These are phyloP conservation scores for Hydrotaea diabolus DNA, from an alignment of 2,888 invertebrate genomes.

Conservation along the genomic window DNA sequence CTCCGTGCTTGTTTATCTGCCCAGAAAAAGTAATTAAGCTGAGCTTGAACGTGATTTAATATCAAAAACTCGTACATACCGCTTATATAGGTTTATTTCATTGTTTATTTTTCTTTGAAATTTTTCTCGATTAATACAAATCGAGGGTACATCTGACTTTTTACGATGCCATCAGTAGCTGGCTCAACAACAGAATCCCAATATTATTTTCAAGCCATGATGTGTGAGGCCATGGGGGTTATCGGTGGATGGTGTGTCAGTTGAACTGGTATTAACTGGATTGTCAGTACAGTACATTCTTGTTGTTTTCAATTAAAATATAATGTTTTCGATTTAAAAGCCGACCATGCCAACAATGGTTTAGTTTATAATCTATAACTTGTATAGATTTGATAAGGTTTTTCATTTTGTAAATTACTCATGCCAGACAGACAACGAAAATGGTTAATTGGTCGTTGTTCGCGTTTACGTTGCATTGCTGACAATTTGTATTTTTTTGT, in stretches of 20 bases:
- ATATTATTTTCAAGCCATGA: neutral
- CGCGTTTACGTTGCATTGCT: neutral
- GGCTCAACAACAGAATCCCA: conserved; percentile 16
- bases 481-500: neutral
- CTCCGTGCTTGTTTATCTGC: no score
- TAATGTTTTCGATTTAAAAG: neutral
- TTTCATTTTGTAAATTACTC: neutral
- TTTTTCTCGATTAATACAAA: neutral
- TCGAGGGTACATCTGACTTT: no score
- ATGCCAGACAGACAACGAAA: neutral
- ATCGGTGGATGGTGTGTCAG: conserved; percentile 21
- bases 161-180: neutral
- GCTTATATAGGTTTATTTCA: no score
- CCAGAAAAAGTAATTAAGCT: no score
- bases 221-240: conserved; percentile 15
- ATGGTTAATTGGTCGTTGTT: no score
- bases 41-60: no score
- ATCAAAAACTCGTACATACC: no score
- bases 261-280: conserved; percentile 6
- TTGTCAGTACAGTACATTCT: neutral
- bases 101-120: neutral
- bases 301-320: neutral
- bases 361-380: neutral
- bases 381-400: neutral
- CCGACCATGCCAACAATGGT: neutral